Evolutionary conservation across 2,113 vertebrate species (phyloP).

Genomic region (Morone chrysops): DNA sequence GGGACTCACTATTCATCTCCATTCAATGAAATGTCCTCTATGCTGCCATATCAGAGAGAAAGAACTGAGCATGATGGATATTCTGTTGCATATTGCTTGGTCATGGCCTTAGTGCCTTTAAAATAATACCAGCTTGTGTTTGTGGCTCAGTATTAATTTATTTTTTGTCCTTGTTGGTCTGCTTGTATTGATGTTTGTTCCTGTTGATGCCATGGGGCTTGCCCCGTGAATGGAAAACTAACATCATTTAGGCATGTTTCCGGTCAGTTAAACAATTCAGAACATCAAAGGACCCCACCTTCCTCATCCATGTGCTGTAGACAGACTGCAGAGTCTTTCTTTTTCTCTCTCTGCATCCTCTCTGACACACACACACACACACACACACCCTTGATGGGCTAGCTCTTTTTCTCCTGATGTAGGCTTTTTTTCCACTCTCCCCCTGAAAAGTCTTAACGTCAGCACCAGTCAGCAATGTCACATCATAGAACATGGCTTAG

Average conservation of each 20-base stretch:
- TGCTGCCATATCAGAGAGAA: constrained; percentile 52
- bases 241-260: constrained; percentile 47
- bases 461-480: constrained; percentile 85
- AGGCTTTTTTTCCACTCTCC: constrained; percentile 70
- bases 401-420: constrained; percentile 83
- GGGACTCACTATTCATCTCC: constrained; percentile 64
- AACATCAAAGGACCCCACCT: constrained; percentile 59
- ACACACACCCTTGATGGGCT: constrained; percentile 64
- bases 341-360: constrained; percentile 43
- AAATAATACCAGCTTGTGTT: constrained; percentile 54
- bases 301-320: constrained; percentile 53
- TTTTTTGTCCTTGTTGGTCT: constrained; percentile 28
- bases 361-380: background rate
- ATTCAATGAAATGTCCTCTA: constrained; percentile 53
- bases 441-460: constrained; percentile 80
- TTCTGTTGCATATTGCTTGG: constrained; percentile 50
- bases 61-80: constrained; percentile 60
- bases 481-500: constrained; percentile 80
- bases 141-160: constrained; percentile 54
- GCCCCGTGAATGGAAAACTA: constrained; percentile 10
- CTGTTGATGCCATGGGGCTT: constrained; percentile 43
- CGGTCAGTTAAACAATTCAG: constrained; percentile 63
- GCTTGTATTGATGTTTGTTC: constrained; percentile 55
- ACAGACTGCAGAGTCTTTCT: constrained; percentile 59
- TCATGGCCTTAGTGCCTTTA: constrained; percentile 59